Evolutionary conservation across 2,113 vertebrate genomes (phyloP).

Genomic region (Calidris pygmaea): DNA sequence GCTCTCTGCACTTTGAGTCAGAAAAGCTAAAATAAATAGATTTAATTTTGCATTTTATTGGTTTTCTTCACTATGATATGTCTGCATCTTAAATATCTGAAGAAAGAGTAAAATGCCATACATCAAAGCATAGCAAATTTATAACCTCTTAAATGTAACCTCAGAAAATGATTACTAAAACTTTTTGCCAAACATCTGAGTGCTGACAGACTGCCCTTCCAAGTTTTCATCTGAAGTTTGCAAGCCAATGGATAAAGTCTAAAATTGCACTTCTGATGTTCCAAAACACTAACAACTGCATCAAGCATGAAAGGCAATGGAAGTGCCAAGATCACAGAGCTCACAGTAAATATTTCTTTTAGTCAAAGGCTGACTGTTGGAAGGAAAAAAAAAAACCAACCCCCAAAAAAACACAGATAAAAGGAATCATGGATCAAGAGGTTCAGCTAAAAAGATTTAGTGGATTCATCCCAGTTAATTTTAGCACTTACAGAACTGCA

Average conservation of each 20-base stretch:
- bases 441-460: neutral
- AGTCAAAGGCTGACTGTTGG: neutral
- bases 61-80: neutral
- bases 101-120: constrained; percentile 20
- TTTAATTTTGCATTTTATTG: neutral
- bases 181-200: constrained; percentile 43
- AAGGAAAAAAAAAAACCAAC: neutral
- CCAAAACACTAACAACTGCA: constrained; percentile 34
- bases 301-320: constrained; percentile 8
- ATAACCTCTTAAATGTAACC: constrained; percentile 36
- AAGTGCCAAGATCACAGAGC: constrained; percentile 4
- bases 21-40: neutral
- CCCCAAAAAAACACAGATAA: neutral
- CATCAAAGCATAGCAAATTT: constrained; percentile 58
- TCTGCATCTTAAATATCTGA: constrained; percentile 25
- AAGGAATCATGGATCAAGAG: neutral
- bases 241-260: constrained; percentile 37
- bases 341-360: neutral
- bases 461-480: neutral
- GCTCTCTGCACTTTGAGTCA: neutral
- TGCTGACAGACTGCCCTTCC: constrained; percentile 42
- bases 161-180: constrained; percentile 53
- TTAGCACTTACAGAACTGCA: neutral
- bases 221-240: constrained; percentile 33
- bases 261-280: constrained; percentile 34